A percentile compares a stretch with the other conserved stretches of the same genome.
Conservation (phyloP, 1,140 invertebrate species). For the Potamilus streckersoni region DNA sequence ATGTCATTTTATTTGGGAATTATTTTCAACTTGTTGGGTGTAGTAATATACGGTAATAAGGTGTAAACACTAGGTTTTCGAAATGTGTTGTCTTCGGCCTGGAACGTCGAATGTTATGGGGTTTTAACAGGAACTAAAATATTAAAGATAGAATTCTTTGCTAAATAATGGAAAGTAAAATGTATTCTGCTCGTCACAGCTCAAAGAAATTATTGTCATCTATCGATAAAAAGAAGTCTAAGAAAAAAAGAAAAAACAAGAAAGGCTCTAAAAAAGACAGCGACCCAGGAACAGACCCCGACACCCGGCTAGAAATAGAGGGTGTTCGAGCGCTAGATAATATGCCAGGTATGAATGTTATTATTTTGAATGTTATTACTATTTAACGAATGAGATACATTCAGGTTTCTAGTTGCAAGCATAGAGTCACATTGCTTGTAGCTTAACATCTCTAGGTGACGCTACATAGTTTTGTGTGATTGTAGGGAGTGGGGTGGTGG, state of each 20-base stretch:
- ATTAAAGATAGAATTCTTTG: slow-evolving; percentile 22
- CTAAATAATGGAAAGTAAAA: slow-evolving; percentile 29
- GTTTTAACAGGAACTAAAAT: slow-evolving; percentile 1
- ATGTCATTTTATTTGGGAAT: too few relatives aligned
- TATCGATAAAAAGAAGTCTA: slow-evolving; percentile 37
- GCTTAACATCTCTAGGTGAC: too few relatives aligned
- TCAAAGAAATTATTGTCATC: slow-evolving; percentile 19
- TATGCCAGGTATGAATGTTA: slow-evolving; percentile 14
- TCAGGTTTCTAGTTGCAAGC: too few relatives aligned
- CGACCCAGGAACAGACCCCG: slow-evolving; percentile 26
- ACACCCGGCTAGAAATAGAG: slow-evolving; percentile 31
- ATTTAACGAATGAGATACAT: not conserved
- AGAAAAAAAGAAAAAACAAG: slow-evolving; percentile 36
- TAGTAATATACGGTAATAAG: too few relatives aligned
- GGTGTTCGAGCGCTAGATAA: slow-evolving; percentile 30
- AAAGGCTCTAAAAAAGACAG: slow-evolving; percentile 34
- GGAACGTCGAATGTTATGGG: slow-evolving; percentile 1
- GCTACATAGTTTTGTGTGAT: too few relatives aligned
- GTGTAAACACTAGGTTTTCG: too few relatives aligned
- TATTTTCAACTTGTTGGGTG: too few relatives aligned
- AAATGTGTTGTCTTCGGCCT: not conserved
- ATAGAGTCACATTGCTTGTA: too few relatives aligned
- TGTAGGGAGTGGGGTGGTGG: too few relatives aligned
- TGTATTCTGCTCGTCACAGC: slow-evolving; percentile 4
- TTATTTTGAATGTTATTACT: not conserved